phyloP scores from a whole-genome alignment of 2,888 invertebrate genomes.

The Camptogramma bilineatum region DNA sequence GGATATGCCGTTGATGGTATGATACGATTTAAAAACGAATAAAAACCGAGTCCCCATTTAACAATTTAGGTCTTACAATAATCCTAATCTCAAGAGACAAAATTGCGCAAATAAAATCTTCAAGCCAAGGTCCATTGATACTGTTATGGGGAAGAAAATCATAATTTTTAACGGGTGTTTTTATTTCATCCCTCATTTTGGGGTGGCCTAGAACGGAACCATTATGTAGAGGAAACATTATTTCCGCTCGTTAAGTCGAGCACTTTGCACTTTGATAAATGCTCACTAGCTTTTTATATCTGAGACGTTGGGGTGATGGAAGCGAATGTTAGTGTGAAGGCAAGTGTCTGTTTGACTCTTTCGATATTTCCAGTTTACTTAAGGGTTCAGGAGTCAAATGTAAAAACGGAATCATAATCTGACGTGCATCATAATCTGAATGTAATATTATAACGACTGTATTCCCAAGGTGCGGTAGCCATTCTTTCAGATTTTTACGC shows the following conservation, averaged over 20 bases:
- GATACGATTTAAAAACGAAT: neutral
- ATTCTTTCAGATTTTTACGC: too few relatives aligned
- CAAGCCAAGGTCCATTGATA: constrained; percentile 36
- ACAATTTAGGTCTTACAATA: neutral
- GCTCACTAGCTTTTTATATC: constrained; percentile 70
- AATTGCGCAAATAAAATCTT: constrained; percentile 34
- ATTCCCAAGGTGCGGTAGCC: too few relatives aligned
- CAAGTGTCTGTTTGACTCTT: constrained; percentile 32
- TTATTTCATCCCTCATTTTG: constrained; percentile 60
- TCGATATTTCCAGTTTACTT: constrained; percentile 28
- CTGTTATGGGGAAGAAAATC: constrained; percentile 52
- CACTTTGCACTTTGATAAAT: constrained; percentile 80
- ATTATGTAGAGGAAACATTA: constrained; percentile 81
- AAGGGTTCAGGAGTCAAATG: constrained; percentile 3
- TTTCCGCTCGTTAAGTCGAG: constrained; percentile 82
- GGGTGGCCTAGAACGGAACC: constrained; percentile 67
- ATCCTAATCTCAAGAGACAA: neutral
- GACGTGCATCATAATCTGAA: too few relatives aligned
- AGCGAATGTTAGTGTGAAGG: constrained; percentile 33
- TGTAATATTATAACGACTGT: too few relatives aligned
- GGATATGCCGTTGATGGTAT: too few relatives aligned
- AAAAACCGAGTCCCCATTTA: neutral
- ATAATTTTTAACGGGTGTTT: constrained; percentile 70
- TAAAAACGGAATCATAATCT: neutral
- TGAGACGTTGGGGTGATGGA: constrained; percentile 57